Percentiles rank a stretch among this genome's conserved stretches.
These are phyloP conservation scores for Channa maculata DNA, from an alignment of 2,113 vertebrate genomes.

Conservation along the genomic window DNA sequence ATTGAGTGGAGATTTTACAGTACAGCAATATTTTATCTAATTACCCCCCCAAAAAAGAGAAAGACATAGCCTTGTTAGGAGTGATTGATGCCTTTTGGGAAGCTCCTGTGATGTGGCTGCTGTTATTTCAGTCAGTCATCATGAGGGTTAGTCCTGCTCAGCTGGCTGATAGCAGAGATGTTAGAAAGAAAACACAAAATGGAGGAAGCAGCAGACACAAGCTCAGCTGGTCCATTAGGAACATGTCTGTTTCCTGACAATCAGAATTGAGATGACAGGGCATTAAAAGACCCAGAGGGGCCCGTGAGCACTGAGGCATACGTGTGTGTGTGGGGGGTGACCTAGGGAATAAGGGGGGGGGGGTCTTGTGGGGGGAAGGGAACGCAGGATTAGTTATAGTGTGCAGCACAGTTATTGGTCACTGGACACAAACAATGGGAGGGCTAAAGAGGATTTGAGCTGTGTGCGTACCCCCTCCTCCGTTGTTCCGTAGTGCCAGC, in stretches of 20 bases:
- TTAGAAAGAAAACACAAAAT: slow-evolving; percentile 72
- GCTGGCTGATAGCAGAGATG: slow-evolving; percentile 76
- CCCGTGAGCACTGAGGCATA: slow-evolving; percentile 68
- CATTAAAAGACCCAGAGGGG: slow-evolving; percentile 79
- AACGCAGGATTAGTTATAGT: slow-evolving; percentile 76
- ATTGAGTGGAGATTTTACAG: slow-evolving; percentile 43
- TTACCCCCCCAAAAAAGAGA: slow-evolving; percentile 16
- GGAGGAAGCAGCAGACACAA: slow-evolving; percentile 79
- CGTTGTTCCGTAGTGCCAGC: slow-evolving; percentile 65
- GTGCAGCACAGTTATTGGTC: slow-evolving; percentile 81
- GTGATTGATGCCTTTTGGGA: slow-evolving; percentile 34
- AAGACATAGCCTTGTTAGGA: slow-evolving; percentile 4
- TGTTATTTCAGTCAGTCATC: slow-evolving; percentile 31
- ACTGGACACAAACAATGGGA: slow-evolving; percentile 83
- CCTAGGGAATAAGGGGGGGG: slow-evolving; percentile 73
- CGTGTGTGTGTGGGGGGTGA: slow-evolving; percentile 62
- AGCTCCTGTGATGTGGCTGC: neutral
- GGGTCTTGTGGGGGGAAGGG: slow-evolving; percentile 70
- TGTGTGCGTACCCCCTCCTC: slow-evolving; percentile 60
- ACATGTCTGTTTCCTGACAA: slow-evolving; percentile 79
- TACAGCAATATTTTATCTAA: slow-evolving; percentile 45
- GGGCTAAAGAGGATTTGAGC: slow-evolving; percentile 81
- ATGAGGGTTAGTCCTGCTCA: slow-evolving; percentile 58
- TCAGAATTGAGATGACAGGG: slow-evolving; percentile 80
- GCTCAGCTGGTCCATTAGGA: slow-evolving; percentile 82